Evolutionary conservation across 2,888 invertebrate genomes (phyloP).

Genomic region (Pyrrhosoma nymphula): DNA sequence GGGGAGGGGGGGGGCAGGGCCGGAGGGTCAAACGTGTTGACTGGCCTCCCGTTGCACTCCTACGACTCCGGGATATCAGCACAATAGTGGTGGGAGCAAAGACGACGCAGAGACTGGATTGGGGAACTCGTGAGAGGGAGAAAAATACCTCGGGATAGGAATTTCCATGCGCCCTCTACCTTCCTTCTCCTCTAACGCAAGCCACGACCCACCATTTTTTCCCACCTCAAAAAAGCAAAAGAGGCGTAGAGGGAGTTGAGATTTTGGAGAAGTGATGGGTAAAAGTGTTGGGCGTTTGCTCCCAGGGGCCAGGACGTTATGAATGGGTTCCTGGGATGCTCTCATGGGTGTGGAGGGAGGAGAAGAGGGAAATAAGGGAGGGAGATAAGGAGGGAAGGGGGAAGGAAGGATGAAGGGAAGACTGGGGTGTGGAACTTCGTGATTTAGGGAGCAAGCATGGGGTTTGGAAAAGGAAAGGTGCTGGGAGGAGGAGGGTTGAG

Average conservation of each 20-base stretch:
- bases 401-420: neutral
- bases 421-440: neutral
- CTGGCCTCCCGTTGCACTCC: too few species aligned
- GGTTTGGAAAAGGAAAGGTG: neutral
- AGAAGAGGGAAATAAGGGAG: neutral
- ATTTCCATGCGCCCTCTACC: neutral
- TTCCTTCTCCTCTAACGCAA: neutral
- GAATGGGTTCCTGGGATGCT: neutral
- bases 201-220: constrained; percentile 19
- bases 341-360: neutral
- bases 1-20: too few species aligned
- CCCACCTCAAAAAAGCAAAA: neutral
- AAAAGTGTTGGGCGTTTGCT: neutral
- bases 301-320: neutral
- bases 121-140: neutral
- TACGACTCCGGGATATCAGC: too few species aligned
- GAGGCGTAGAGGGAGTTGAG: neutral
- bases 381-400: too few species aligned
- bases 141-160: neutral
- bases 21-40: too few species aligned
- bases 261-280: neutral
- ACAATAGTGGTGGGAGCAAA: too few species aligned
- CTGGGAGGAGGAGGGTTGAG: neutral
- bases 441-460: neutral
- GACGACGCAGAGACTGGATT: neutral